Evolutionary conservation across 2,888 invertebrate genomes (phyloP), one percentile per base, ranked within the genome.

Genomic region (Torymus texanus): DNA sequence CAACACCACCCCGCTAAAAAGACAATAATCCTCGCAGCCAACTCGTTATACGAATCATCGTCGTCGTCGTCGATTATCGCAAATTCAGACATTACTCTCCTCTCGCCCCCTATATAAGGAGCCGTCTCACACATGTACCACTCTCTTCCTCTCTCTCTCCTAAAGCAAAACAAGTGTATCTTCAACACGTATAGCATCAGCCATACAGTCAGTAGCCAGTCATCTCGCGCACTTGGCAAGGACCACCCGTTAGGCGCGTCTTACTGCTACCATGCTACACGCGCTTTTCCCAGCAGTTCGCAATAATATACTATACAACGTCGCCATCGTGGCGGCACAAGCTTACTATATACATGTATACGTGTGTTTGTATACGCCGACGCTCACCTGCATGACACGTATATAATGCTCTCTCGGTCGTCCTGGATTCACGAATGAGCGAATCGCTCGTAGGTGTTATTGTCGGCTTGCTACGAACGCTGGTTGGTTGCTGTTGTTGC

Each of bases 401-500:
- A 14, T 11, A 14, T 14, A 21, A 58, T 21, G 82, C 86, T n/a
- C n/a, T n/a, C n/a, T 88, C 87, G 84, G 83, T 86, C 83, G 59
- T 59, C 59, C 62, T 59, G 78, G 81, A 80, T 81, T 84, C 85
- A 83, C 84, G 85, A 86, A 87, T 86, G 85, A 85, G 85, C 84
- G 83, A 82, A 84, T 82, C 84, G 86, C 84, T 85, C 81, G 88
- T 87, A 85, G 88, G 87, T 85, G 86, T 85, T 81, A 78, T 81
- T 73, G 78, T 77, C 74, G 24, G 61, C 53, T 2, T 8, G 13
- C n/a, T n/a, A 21, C 21, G 41, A 11, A 29, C 56, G 12, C 18
- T 12, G 58, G 53, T 16, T 16, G 50, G 41, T 8, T 16, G 55
- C 51, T 11, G n/a, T n/a, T n/a, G n/a, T n/a, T 50, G 11, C 29